A percentile compares a stretch with the other conserved stretches of the same genome.
Evolutionary conservation across 1,140 invertebrate species (phyloP).

Genomic region (Heliconius congener): DNA sequence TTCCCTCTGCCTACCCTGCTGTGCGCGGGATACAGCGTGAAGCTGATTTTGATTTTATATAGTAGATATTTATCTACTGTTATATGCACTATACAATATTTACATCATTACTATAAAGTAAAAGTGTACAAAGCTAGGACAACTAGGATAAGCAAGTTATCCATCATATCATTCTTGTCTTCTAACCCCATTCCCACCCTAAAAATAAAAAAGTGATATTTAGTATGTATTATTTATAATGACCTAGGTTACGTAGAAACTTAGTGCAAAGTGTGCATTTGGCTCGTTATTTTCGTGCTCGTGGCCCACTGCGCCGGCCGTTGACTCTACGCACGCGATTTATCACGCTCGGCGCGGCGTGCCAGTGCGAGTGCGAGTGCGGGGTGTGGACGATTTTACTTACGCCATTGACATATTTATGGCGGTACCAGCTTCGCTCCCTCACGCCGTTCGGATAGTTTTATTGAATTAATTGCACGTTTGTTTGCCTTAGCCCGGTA

Average conservation of each 20-base stretch:
- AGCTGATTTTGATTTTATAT: neutral
- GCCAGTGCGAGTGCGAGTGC: conserved; percentile 5
- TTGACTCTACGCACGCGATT: conserved; percentile 50
- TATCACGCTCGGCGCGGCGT: conserved; percentile 33
- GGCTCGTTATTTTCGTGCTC: conserved; percentile 27
- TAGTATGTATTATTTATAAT: neutral
- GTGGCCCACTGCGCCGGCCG: conserved; percentile 42
- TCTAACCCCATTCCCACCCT: too few relatives aligned
- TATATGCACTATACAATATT: neutral
- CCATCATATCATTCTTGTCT: too few relatives aligned
- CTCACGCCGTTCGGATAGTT: conserved; percentile 17
- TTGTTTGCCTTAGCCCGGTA: conserved; percentile 6
- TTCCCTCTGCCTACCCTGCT: too few relatives aligned
- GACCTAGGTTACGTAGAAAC: conserved; percentile 11
- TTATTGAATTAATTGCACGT: conserved; percentile 30
- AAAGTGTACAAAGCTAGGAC: neutral
- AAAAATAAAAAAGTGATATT: neutral
- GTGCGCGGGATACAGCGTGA: too few relatives aligned
- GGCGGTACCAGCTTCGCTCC: conserved; percentile 29
- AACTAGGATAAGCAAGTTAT: neutral
- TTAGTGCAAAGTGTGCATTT: conserved; percentile 15
- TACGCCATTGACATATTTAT: conserved; percentile 54
- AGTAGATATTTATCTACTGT: neutral
- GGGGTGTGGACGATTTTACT: conserved; percentile 41
- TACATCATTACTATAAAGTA: too few relatives aligned